phyloP scores from a whole-genome alignment of 1,140 invertebrate species.

The Drosophila tsacasi region DNA sequence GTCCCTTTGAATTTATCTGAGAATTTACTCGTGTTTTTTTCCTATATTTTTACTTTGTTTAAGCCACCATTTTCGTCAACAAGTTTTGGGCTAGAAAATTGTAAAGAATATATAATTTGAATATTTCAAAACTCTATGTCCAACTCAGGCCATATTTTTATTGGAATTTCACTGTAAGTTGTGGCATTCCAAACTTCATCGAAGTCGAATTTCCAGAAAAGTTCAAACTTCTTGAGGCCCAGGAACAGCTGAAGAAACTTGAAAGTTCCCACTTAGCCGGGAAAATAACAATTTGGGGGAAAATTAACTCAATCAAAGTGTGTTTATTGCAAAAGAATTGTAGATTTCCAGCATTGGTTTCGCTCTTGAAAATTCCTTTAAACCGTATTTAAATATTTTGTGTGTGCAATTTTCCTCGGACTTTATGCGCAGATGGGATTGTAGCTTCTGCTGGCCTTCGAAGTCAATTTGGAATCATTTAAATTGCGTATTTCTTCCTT shows the following conservation, averaged over 20 bases:
- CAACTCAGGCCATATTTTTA: not conserved
- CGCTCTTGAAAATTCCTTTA: not conserved
- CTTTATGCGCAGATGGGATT: constrained; percentile 37
- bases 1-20: no score
- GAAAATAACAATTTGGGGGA: constrained; percentile 26
- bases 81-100: not conserved
- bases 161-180: not conserved
- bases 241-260: constrained; percentile 15
- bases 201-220: constrained; percentile 26
- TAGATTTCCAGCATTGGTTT: not conserved
- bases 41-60: no score
- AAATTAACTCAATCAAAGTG: constrained; percentile 35
- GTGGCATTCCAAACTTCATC: constrained; percentile 1
- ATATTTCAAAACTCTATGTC: no score
- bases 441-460: constrained; percentile 21
- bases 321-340: constrained; percentile 3
- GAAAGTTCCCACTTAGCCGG: constrained; percentile 8
- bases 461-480: constrained; percentile 52
- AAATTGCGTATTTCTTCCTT: constrained; percentile 44
- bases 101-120: not conserved
- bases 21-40: no score
- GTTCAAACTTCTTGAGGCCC: constrained; percentile 9
- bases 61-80: not conserved
- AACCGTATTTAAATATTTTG: constrained; percentile 4
- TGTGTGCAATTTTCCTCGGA: constrained; percentile 17